A percentile compares a stretch with the other conserved stretches of the same genome.
Evolutionary conservation across 2,888 invertebrate genomes (phyloP).

Genomic region (Erynnis tages): DNA sequence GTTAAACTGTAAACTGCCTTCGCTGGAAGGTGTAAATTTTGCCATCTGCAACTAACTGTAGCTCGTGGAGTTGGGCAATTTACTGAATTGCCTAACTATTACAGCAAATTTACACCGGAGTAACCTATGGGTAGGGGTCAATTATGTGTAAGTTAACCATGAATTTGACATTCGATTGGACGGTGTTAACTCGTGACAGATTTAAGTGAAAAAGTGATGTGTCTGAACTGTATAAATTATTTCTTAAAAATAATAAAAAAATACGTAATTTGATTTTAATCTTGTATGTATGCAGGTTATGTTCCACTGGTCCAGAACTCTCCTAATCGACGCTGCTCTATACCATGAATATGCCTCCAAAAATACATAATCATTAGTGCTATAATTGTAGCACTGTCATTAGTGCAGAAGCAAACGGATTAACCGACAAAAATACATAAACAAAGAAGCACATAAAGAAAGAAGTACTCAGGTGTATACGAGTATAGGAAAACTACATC

Average conservation of each 20-base stretch:
- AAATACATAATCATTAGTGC: too few species aligned
- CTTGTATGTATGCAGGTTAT: too few species aligned
- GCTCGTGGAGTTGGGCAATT: conserved; percentile 22
- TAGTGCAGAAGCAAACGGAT: too few species aligned
- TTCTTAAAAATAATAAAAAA: too few species aligned
- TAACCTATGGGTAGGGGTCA: conserved; percentile 24
- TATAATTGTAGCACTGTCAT: too few species aligned
- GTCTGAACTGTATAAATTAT: too few species aligned
- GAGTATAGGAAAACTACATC: too few species aligned
- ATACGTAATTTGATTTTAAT: too few species aligned
- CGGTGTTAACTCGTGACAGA: neutral
- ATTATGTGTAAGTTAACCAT: conserved; percentile 10
- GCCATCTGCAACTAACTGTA: conserved; percentile 26
- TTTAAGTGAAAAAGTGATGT: neutral
- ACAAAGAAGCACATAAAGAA: too few species aligned
- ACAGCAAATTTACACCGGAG: conserved; percentile 23
- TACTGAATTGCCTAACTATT: conserved; percentile 26
- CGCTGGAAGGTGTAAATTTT: conserved; percentile 23
- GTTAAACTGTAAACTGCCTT: conserved; percentile 16
- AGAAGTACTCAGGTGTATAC: too few species aligned
- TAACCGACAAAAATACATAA: too few species aligned
- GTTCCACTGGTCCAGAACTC: neutral
- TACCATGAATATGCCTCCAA: too few species aligned
- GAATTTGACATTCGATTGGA: neutral
- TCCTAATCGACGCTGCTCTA: neutral